Base-by-base conservation (phyloP, 2,797 vertebrate species). In the Furcifer pardalis region DNA sequence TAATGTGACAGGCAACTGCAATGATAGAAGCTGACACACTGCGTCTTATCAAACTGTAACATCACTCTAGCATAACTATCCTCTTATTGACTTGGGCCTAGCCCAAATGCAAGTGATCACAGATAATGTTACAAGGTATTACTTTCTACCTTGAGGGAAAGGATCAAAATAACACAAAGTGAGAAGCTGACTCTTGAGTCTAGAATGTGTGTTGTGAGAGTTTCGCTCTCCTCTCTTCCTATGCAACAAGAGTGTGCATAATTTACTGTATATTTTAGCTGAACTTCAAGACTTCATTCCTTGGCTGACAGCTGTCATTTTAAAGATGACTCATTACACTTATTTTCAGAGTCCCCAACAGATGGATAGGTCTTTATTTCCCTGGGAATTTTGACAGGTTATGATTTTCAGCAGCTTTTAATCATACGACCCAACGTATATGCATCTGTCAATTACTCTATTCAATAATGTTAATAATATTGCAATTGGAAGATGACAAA, bases 341-440 rank as follows among this genome's bases (percentile, higher is more conserved):
- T 73, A 89, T 94, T 91, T 90, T 87, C 66, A 82, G 86, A 93
- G 87, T 92, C 79, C 77, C 77, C 69, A 95, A 92, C 93, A 95
- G 91, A 95, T 90, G 93, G 92, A 89, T 92, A 86, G 87, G 90
- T 91, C 90, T 94, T 94, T 93, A 65, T 94, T 96, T 96, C 89
- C 76, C 52, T 77, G 85, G 81, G 80, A 94, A 93, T 88, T 91
- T 32, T 93, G 93, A 84, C 88, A 95, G 90, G 90, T 95, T 95
- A 92, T 86, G 90, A 90, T 94, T 94, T 89, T 87, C 80, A 90
- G 87, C 87, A 93, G 88, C 85, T 93, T 96, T 95, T 95, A 94
- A 94, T 95, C 89, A 94, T 94, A 93, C 94, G 91, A 87, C 81
- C 94, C 94, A 94, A 95, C 89, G 90, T 94, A 90, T 3, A 90